These are phyloP conservation scores for Perizoma affinitatum DNA, from an alignment of 2,888 invertebrate genomes.

Conservation along the genomic window DNA sequence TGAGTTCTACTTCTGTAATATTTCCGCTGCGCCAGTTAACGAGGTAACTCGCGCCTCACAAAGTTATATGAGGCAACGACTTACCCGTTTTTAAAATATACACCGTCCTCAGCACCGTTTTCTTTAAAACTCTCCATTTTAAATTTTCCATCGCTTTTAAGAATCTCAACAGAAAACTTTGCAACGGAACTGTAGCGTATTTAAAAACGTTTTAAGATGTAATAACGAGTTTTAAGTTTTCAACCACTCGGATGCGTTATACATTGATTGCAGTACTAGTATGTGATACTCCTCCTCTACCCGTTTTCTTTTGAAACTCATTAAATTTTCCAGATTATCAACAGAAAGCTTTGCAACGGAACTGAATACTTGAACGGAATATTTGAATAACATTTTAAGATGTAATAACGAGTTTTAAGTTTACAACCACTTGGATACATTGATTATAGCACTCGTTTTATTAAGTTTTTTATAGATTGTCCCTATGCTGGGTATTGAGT, in stretches of 20 bases:
- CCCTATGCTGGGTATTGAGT: conserved; percentile 62
- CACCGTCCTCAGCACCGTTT: conserved; percentile 62
- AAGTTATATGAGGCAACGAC: conserved; percentile 70
- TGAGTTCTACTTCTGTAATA: conserved; percentile 66
- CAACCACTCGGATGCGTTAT: conserved; percentile 48
- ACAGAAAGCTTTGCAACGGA: conserved; percentile 48
- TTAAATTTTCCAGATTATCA: conserved; percentile 70
- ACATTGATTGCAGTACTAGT: conserved; percentile 55
- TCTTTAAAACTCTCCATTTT: conserved; percentile 76
- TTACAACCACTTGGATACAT: conserved; percentile 53
- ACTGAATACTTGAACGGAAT: conserved; percentile 27
- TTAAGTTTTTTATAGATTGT: conserved; percentile 67
- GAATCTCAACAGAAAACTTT: conserved; percentile 57
- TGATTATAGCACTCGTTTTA: conserved; percentile 60
- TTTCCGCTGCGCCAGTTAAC: conserved; percentile 68
- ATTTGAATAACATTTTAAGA: conserved; percentile 45
- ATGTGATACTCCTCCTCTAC: conserved; percentile 41
- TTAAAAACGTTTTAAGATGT: conserved; percentile 46
- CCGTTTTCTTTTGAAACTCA: conserved; percentile 74
- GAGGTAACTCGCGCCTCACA: conserved; percentile 74
- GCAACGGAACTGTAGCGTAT: conserved; percentile 31
- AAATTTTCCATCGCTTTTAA: conserved; percentile 70
- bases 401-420: conserved; percentile 48
- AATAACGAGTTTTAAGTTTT: conserved; percentile 51
- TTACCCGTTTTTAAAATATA: conserved; percentile 59